Base-by-base conservation (phyloP, 2,113 vertebrate genomes). In the Salvator merianae region DNA sequence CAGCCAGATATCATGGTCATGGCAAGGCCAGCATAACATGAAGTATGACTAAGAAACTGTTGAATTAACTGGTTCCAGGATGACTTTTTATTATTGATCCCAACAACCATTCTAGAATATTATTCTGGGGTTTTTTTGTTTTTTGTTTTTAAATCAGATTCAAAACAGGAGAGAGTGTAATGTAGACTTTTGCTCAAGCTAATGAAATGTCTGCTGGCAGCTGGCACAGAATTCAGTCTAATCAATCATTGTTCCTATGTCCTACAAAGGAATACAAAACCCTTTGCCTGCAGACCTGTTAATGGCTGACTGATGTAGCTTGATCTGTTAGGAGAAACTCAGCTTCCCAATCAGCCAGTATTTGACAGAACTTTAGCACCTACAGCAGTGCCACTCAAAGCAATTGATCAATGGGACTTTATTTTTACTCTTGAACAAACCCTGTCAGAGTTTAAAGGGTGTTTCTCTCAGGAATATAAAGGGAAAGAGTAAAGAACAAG, bases 401-500 rank as follows among this genome's bases (percentile, higher is more conserved):
- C 74, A 84, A 89, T 82, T 55, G 79, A 81, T 90, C 80, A 91
- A 89, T 90, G 87, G 77, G 16, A 18, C n/a, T 80, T 32, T 66
- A 26, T 47, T 70, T 71, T 71, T 59, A 76, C 36, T 85, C 76
- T 68, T 77, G 18, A 82, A 78, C 78, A 63, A 84, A 69, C 40
- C 32, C 73, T 34, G 5, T 32, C 66, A 70, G 75, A 82, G 71
- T 68, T 86, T 47, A 63, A 70, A 80, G 80, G 77, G 82, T 12
- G 8, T 83, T 81, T 88, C 71, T 50, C 66, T 85, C 50, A 55
- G 63, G 82, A 90, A 90, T 14, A 50, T 76, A 83, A 36, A 72
- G 40, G 16, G 14, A 77, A 30, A 53, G 36, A 36, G 34, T 9
- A 10, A 10, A 71, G n/a, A 83, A 53, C 59, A 78, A 86, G 75